Evolutionary conservation across 2,797 vertebrate species (phyloP).

Genomic region (Urophycis tenuis): DNA sequence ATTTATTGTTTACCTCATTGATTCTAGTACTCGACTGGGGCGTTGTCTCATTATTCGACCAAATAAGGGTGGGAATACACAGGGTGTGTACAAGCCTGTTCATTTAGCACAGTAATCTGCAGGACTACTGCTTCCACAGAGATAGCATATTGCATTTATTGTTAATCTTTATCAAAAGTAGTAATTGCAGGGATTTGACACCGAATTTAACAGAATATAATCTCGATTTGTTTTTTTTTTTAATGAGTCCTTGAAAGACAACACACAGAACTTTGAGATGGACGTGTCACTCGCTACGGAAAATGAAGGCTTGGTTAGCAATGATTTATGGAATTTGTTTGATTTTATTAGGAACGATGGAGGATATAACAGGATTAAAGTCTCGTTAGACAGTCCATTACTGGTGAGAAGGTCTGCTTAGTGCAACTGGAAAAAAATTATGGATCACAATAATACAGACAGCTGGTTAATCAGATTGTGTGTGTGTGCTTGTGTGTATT

Average conservation of each 20-base stretch:
- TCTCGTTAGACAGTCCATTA: conserved; percentile 7
- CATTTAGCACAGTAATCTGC: too few relatives aligned
- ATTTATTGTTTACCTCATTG: neutral
- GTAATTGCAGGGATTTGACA: neutral
- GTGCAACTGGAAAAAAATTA: neutral
- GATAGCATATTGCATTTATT: neutral
- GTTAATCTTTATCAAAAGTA: neutral
- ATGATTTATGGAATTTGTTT: neutral
- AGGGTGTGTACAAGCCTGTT: neutral
- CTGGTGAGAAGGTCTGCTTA: conserved; percentile 1
- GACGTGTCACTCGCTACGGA: neutral
- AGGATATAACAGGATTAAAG: neutral
- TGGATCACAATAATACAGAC: neutral
- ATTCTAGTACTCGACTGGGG: neutral
- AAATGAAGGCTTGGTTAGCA: neutral
- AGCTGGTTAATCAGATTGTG: neutral
- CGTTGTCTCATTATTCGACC: neutral
- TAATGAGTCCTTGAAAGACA: neutral
- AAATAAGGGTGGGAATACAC: neutral
- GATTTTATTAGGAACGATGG: neutral
- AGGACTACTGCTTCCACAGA: neutral
- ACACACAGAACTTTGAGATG: neutral
- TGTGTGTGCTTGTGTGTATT: neutral
- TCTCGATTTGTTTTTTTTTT: neutral
- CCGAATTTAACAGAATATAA: neutral